phyloP scores from a whole-genome alignment of 2,888 invertebrate genomes.

The Apodemia mormo region DNA sequence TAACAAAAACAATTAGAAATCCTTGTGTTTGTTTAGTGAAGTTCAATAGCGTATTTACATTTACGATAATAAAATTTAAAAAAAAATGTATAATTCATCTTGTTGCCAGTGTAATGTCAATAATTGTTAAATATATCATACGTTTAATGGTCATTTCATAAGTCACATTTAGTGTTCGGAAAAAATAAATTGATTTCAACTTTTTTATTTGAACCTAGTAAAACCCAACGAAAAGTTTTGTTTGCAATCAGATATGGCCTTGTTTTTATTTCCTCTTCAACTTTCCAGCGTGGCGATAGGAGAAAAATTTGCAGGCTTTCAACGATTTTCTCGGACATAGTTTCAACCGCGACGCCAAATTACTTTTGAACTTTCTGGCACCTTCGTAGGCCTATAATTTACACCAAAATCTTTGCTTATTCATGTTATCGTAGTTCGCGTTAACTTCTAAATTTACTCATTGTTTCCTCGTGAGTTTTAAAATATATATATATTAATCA shows the following conservation, averaged over 20 bases:
- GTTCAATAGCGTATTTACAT: too few relatives aligned
- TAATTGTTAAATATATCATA: too few relatives aligned
- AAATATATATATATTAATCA: too few relatives aligned
- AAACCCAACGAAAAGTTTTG: slow-evolving; percentile 6
- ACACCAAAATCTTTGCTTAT: background rate
- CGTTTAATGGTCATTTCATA: too few relatives aligned
- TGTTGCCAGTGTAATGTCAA: too few relatives aligned
- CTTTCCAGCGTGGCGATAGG: slow-evolving; percentile 1
- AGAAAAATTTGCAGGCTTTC: slow-evolving; percentile 16
- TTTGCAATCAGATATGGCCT: slow-evolving; percentile 1
- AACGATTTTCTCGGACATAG: slow-evolving; percentile 8
- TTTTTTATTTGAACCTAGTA: background rate
- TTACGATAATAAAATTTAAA: too few relatives aligned
- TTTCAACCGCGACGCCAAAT: slow-evolving; percentile 9
- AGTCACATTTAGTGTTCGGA: background rate
- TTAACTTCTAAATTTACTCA: too few relatives aligned
- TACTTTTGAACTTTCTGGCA: background rate
- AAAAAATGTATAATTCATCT: too few relatives aligned
- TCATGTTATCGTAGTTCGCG: too few relatives aligned
- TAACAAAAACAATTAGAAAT: too few relatives aligned
- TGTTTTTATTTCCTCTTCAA: background rate
- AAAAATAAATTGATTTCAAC: background rate
- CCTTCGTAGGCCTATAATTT: background rate
- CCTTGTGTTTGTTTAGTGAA: too few relatives aligned
- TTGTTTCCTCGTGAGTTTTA: too few relatives aligned